A percentile compares a stretch with the other conserved stretches of the same genome.
Evolutionary conservation across 1,140 invertebrate species (phyloP).

Genomic region (Drosophila pandora): DNA sequence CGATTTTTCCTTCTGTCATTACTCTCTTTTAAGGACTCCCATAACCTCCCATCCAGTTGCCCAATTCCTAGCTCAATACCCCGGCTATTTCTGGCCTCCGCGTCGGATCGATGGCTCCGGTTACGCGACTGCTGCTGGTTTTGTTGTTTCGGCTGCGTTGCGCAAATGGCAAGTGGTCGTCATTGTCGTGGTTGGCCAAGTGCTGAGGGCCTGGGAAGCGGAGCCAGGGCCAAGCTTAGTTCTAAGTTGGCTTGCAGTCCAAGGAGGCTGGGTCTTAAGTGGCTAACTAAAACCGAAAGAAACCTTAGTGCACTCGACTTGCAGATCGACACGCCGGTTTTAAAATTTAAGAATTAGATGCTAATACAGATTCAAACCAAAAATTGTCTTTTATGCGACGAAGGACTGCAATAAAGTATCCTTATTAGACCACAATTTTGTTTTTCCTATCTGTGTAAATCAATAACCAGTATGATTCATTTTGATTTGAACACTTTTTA

Average conservation of each 20-base stretch:
- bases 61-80: slow-evolving; percentile 15
- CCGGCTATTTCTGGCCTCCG: slow-evolving; percentile 56
- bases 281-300: slow-evolving; percentile 28
- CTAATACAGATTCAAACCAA: too few relatives aligned
- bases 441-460: too few relatives aligned
- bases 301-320: too few relatives aligned
- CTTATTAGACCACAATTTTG: too few relatives aligned
- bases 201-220: slow-evolving; percentile 55
- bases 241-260: slow-evolving; percentile 12
- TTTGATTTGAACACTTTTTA: too few relatives aligned
- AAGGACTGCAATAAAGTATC: too few relatives aligned
- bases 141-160: slow-evolving; percentile 61
- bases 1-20: not conserved
- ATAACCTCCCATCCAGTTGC: not conserved
- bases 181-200: slow-evolving; percentile 21
- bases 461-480: too few relatives aligned
- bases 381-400: too few relatives aligned
- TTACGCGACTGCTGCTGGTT: slow-evolving; percentile 21
- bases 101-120: slow-evolving; percentile 45
- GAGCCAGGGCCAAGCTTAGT: slow-evolving; percentile 48
- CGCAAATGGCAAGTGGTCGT: slow-evolving; percentile 73
- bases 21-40: not conserved
- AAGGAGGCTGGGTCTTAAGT: slow-evolving; percentile 16
- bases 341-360: too few relatives aligned
- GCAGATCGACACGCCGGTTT: too few relatives aligned